Evolutionary conservation across 1,140 invertebrate genomes (phyloP), one percentile per base, ranked within the genome.

Genomic region (Diachasma alloeum): DNA sequence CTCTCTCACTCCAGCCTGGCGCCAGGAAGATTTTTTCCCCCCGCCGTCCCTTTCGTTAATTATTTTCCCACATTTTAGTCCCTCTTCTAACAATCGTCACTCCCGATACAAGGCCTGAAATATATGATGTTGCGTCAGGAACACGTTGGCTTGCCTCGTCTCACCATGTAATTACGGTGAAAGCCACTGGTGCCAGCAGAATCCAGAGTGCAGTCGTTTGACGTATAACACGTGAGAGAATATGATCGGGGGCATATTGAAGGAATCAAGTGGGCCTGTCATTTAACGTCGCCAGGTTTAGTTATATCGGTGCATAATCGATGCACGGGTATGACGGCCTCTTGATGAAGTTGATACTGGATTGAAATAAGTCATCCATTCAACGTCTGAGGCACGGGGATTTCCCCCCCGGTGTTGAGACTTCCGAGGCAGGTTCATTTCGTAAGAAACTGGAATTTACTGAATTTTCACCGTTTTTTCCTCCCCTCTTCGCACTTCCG

Each of bases 81-180:
- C 37, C 22, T 39, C 6, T 24, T 26, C 10, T 42, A 63, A 66
- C 78, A 68, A 80, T 75, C 78, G 79, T 78, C 81, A 82, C 84
- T 82, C 81, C 78, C 81, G 82, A 72, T 82, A 80, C 85, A 85
- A 79, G 80, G 79, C 77, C 78, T 24, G 74, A 78, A 68, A 53
- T 74, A 63, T 73, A 31, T n/a, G 56, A 56, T 63, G 75, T 85
- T 86, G 84, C 84, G 82, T 85, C 84, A 85, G 79, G 63, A 46
- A 69, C 71, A 70, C 13, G 71, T 36, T 69, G 36, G 26, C 24
- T 67, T 44, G 73, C 42, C 53, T 46, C 76, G 76, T 10, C 69
- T 72, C 78, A 83, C 79, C 80, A 80, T 84, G 79, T 86, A 85
- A 85, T 86, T 86, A 86, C 79, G 83, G 84, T 85, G 84, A 86